Conservation (phyloP, 2,888 invertebrate species). For the Aphelenchoides bicaudatus region DNA sequence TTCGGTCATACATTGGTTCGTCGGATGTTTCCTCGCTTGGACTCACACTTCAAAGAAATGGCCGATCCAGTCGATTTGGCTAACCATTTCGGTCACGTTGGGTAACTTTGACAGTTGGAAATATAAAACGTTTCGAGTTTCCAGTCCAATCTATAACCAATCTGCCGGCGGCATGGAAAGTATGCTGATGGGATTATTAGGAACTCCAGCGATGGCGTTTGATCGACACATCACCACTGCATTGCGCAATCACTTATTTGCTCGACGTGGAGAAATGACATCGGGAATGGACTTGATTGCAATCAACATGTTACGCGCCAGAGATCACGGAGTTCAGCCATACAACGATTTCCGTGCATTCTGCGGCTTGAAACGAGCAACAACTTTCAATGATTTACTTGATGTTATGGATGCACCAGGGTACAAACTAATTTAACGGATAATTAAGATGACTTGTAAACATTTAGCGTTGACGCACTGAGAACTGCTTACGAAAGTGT, state of each 20-base stretch:
- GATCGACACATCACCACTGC: conserved; percentile 51
- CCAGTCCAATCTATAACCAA: conserved; percentile 40
- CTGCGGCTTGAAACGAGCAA: conserved; percentile 46
- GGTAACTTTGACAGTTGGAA: no score
- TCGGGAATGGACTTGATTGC: conserved; percentile 83
- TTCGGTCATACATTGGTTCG: conserved; percentile 68
- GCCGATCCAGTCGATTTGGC: conserved; percentile 65
- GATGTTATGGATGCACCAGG: conserved; percentile 46
- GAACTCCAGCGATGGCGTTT: conserved; percentile 50
- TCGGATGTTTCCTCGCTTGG: conserved; percentile 43
- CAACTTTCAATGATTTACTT: conserved; percentile 42
- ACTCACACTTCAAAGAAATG: conserved; percentile 35
- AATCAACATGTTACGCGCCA: conserved; percentile 79
- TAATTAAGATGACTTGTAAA: conserved; percentile 46
- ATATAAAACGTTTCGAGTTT: conserved; percentile 64
- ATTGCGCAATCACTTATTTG: conserved; percentile 37
- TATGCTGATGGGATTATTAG: conserved; percentile 54
- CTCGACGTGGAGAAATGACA: conserved; percentile 68
- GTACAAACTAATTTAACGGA: conserved; percentile 40
- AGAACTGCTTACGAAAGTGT: conserved; percentile 66
- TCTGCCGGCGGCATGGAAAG: conserved; percentile 53
- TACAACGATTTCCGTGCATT: conserved; percentile 39
- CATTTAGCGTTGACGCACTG: conserved; percentile 41
- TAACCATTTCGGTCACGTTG: conserved; percentile 86
- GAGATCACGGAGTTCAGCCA: conserved; percentile 57